These are phyloP conservation scores for Eupithecia abbreviata DNA, from an alignment of 2,888 invertebrate species.

Conservation along the genomic window DNA sequence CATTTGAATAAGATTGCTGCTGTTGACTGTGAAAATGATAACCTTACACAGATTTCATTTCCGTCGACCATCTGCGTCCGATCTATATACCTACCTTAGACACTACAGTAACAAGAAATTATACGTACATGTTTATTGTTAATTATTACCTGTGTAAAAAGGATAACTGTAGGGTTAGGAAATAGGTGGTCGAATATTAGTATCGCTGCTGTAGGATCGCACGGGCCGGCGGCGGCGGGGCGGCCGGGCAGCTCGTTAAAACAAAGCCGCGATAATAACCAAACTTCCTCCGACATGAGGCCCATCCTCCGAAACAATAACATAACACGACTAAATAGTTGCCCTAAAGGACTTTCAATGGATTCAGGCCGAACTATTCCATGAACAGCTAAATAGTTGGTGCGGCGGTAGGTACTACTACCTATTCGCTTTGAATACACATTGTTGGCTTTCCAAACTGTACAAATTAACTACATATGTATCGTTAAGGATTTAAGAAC, in stretches of 20 bases:
- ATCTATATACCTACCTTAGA: not conserved
- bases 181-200: not conserved
- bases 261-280: constrained; percentile 18
- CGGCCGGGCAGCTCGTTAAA: not conserved
- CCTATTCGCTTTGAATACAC: constrained; percentile 7
- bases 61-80: not conserved
- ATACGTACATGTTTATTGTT: not conserved
- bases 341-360: constrained; percentile 31
- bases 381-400: constrained; percentile 12
- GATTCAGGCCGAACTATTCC: constrained; percentile 19
- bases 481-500: not conserved
- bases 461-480: not conserved
- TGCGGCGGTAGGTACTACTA: not conserved
- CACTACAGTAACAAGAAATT: not conserved
- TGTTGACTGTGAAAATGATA: not conserved
- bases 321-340: constrained; percentile 42
- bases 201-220: not conserved
- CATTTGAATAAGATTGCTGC: not conserved
- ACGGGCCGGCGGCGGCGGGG: not conserved
- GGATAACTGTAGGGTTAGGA: not conserved
- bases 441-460: constrained; percentile 2
- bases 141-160: not conserved
- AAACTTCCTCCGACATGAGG: constrained; percentile 30
- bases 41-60: not conserved
- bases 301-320: constrained; percentile 38